A percentile compares a stretch with the other conserved stretches of the same genome.
Conservation (phyloP, 2,113 vertebrate species). For the Tragelaphus buxtoni region DNA sequence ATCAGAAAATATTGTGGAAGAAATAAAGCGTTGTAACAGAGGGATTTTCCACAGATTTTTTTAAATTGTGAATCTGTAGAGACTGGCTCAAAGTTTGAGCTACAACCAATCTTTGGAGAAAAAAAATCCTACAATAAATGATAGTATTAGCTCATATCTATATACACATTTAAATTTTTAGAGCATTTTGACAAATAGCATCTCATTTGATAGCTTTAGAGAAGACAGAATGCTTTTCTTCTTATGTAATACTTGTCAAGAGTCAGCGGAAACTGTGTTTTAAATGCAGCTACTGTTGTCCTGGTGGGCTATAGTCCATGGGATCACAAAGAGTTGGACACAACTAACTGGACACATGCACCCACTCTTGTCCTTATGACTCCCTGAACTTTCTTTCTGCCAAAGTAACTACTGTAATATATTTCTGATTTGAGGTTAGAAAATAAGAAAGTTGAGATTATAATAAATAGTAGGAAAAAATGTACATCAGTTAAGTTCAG, state of each 20-base stretch:
- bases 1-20: constrained; percentile 49
- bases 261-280: neutral
- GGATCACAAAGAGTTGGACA: neutral
- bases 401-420: neutral
- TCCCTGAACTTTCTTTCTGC: neutral
- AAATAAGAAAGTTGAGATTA: neutral
- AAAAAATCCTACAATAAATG: neutral
- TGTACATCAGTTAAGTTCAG: neutral
- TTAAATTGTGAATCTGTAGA: neutral
- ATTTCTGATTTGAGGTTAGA: constrained; percentile 13
- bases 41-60: neutral
- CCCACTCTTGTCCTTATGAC: neutral
- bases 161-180: neutral
- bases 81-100: constrained; percentile 10
- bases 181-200: neutral
- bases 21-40: constrained; percentile 13
- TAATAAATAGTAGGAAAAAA: neutral
- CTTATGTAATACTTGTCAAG: neutral
- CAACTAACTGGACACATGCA: neutral
- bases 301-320: neutral
- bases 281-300: neutral
- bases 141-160: neutral
- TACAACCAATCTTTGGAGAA: neutral
- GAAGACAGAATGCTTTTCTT: neutral
- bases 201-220: neutral